Evolutionary conservation across 1,140 invertebrate genomes (phyloP).

Genomic region (Sinonovacula constricta): DNA sequence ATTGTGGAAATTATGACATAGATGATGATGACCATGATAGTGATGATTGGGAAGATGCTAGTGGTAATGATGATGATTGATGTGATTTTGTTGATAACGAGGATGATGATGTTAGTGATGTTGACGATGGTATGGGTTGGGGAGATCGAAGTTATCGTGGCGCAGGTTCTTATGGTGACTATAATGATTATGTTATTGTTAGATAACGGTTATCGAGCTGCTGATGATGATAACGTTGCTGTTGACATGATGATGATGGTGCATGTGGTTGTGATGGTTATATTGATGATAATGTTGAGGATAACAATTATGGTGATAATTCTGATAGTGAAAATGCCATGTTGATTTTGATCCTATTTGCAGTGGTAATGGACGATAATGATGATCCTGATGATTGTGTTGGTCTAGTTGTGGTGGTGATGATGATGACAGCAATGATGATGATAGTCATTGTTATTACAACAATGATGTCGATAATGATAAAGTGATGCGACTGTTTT

Average conservation of each 20-base stretch:
- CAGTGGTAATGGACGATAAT: neutral
- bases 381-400: neutral
- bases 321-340: neutral
- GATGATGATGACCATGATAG: neutral
- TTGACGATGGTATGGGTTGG: neutral
- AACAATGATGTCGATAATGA: slow-evolving; percentile 5
- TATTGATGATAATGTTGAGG: neutral
- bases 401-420: neutral
- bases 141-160: neutral
- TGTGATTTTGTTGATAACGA: neutral
- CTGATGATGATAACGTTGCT: neutral
- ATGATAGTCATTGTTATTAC: neutral
- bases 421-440: neutral
- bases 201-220: neutral
- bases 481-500: no score
- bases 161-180: neutral
- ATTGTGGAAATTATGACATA: neutral
- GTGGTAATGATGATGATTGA: neutral
- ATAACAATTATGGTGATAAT: neutral
- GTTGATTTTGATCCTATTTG: no score
- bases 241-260: neutral
- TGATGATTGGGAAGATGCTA: neutral
- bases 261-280: neutral
- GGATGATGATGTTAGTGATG: neutral
- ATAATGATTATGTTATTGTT: no score